Base-by-base conservation (phyloP, 2,797 vertebrate genomes). In the Distichodus sexfasciatus region DNA sequence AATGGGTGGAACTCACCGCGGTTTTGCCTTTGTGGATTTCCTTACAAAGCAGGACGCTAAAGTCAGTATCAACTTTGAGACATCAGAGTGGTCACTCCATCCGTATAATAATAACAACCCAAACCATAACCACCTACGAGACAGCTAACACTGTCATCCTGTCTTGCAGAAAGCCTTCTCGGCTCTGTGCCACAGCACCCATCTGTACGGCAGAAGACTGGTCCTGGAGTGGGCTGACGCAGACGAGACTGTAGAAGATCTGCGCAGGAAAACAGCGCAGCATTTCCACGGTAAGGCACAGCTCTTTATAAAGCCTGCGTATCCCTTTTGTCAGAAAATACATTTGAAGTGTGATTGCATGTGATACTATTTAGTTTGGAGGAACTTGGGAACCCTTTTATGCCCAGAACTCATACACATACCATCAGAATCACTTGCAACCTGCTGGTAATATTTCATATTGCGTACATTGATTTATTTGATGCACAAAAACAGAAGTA, bases 31-130 rank as follows among this genome's bases (percentile, higher is more conserved):
- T 3, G 87, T 99, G 78, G 97, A 99, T 87, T 99, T 98, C 71
- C 69, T 99, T 78, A 99, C 96, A 29, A 98, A 97, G 83, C 96
- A 97, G 80, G 96, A 98, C 1, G 97, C 97, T 1, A 98, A 98
- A 94, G 97, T 99, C 79, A 88, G 91, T 75, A 15, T 14, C 12
- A n/a, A n/a, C n/a, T n/a, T n/a, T n/a, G n/a, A n/a, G n/a, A n/a
- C n/a, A n/a, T n/a, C n/a, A n/a, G n/a, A n/a, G n/a, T n/a, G 19
- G 12, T 41, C 26, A 51, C 60, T 48, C 60, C 14, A 31, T 55
- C 62, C 58, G 38, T 65, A 64, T 68, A 48, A 59, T 17, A 31
- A 38, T 9, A 29, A 40, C 43, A 44, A 15, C 40, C 64, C 11
- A 48, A 55, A 28, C 11, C 46, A 33, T 9, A 8, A 48, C 36